A percentile compares a stretch with the other conserved stretches of the same genome.
These are phyloP conservation scores for Marcusenius ussheri DNA, from an alignment of 2,113 vertebrate genomes.

Conservation along the genomic window DNA sequence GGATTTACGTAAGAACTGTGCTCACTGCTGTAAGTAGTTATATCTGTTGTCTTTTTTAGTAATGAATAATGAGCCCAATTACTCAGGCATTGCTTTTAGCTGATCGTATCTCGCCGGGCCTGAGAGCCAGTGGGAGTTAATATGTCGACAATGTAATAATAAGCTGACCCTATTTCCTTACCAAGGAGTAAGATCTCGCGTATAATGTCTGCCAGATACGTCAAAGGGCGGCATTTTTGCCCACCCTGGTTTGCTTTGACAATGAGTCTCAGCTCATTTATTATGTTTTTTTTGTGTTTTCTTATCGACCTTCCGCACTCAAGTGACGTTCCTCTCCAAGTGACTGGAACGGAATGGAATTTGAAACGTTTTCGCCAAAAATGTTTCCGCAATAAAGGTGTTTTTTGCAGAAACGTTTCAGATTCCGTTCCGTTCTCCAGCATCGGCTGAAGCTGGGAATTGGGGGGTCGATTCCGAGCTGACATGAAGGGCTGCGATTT, in stretches of 20 bases:
- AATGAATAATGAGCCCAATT: constrained; percentile 7
- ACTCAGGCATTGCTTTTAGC: not conserved
- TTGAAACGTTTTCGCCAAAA: constrained; percentile 81
- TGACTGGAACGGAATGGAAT: constrained; percentile 66
- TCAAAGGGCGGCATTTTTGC: not conserved
- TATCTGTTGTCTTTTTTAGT: not conserved
- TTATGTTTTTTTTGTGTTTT: not conserved
- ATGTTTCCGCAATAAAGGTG: constrained; percentile 70
- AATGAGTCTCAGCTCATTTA: not conserved
- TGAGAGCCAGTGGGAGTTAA: constrained; percentile 4
- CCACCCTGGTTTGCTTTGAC: not conserved
- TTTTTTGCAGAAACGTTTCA: constrained; percentile 82
- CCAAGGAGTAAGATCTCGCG: not conserved
- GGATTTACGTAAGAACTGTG: not conserved
- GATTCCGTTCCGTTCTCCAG: constrained; percentile 67
- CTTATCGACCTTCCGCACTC: not conserved
- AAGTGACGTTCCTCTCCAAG: not conserved
- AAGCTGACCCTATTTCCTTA: not conserved
- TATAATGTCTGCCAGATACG: not conserved
- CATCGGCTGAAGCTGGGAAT: constrained; percentile 32
- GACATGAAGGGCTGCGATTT: not conserved
- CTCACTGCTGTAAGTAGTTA: not conserved
- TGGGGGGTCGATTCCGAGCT: not conserved
- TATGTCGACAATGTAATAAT: not conserved
- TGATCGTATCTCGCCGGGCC: not conserved